phyloP scores from a whole-genome alignment of 2,888 invertebrate genomes.

The Lasioglossum pauxillum region DNA sequence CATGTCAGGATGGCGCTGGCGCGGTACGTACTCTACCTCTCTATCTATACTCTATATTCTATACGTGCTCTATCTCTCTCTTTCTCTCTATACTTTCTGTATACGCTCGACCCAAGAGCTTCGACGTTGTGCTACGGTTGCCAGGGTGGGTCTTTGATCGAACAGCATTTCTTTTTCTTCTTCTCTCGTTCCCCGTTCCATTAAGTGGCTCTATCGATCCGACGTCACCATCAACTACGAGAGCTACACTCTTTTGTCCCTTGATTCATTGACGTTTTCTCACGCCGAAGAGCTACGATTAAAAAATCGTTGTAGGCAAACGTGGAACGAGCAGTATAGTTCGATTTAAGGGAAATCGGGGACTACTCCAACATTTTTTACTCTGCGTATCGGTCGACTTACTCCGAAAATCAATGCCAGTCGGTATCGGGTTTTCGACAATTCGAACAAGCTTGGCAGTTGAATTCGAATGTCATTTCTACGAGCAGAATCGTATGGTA shows the following conservation, averaged over 20 bases:
- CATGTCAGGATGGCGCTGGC: conserved; percentile 90
- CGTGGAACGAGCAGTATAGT: neutral
- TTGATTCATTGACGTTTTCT: neutral
- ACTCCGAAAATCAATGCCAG: neutral
- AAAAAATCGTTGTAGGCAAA: neutral
- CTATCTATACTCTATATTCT: neutral
- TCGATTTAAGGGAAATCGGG: neutral
- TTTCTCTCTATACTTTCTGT: neutral
- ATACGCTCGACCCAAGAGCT: conserved; percentile 22
- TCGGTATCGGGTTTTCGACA: neutral
- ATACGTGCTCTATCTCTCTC: neutral
- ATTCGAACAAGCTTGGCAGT: neutral
- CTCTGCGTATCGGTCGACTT: neutral
- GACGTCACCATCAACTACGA: neutral
- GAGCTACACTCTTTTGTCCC: neutral
- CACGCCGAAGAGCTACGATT: too few relatives aligned
- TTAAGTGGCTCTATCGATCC: conserved; percentile 49
- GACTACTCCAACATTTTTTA: neutral
- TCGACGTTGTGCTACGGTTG: conserved; percentile 32
- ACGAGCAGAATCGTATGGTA: neutral
- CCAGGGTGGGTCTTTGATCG: conserved; percentile 63
- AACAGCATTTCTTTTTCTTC: conserved; percentile 35
- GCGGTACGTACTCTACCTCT: conserved; percentile 85
- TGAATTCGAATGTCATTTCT: neutral
- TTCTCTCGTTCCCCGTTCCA: conserved; percentile 7